Percentiles rank a stretch among this genome's conserved stretches.
phyloP scores from a whole-genome alignment of 1,140 invertebrate species.

The Zaprionus taronus region DNA sequence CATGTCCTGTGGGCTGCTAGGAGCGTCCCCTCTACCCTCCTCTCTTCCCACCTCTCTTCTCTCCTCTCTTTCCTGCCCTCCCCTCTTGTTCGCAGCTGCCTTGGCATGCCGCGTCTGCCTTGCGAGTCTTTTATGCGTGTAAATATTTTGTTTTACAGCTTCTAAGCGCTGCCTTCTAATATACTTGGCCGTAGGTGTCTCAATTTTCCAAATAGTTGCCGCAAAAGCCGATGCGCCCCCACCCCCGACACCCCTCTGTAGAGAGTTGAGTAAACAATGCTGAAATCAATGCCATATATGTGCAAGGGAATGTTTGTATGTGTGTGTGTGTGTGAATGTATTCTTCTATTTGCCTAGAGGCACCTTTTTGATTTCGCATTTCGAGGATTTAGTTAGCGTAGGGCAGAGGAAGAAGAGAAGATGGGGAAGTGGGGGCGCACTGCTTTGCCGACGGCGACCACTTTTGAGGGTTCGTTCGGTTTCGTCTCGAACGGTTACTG shows the following conservation, averaged over 20 bases:
- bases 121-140: constrained; percentile 68
- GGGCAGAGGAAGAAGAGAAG: neutral
- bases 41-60: neutral
- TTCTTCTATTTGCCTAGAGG: constrained; percentile 52
- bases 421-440: neutral
- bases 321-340: constrained; percentile 24
- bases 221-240: neutral
- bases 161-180: constrained; percentile 66
- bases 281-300: constrained; percentile 66
- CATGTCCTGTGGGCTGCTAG: constrained; percentile 62
- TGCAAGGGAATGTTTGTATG: neutral
- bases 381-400: neutral
- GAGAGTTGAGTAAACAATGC: constrained; percentile 49
- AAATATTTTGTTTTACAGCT: constrained; percentile 82
- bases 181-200: constrained; percentile 78
- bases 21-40: neutral
- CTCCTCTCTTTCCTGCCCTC: neutral
- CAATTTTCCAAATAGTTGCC: constrained; percentile 80
- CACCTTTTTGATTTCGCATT: constrained; percentile 63
- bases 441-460: constrained; percentile 27
- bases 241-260: neutral
- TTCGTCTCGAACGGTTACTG: constrained; percentile 21
- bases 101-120: constrained; percentile 54
- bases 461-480: constrained; percentile 53
- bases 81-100: constrained; percentile 33